Evolutionary conservation across 2,888 invertebrate genomes (phyloP).

Genomic region (Podotricha telesiphe): DNA sequence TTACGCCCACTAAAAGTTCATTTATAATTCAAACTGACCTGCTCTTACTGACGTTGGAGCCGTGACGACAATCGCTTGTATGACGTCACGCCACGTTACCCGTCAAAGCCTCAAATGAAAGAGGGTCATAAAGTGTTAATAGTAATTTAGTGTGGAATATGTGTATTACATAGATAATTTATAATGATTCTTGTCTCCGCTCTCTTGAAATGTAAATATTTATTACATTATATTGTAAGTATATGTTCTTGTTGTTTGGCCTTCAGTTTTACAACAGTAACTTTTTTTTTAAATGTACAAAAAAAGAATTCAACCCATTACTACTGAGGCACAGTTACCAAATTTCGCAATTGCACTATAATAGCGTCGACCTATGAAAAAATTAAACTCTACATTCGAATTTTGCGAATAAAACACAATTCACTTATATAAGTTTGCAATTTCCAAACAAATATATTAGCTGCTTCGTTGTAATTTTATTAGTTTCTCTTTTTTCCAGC

Average conservation of each 20-base stretch:
- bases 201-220: neutral
- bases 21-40: slow-evolving; percentile 40
- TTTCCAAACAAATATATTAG: slow-evolving; percentile 15
- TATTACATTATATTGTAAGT: too few species aligned
- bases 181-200: slow-evolving; percentile 7
- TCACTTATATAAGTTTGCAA: neutral
- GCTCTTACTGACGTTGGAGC: slow-evolving; percentile 37
- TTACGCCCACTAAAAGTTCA: slow-evolving; percentile 25
- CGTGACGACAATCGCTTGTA: slow-evolving; percentile 54
- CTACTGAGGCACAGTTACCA: too few species aligned
- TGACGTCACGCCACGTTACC: slow-evolving; percentile 68
- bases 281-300: too few species aligned
- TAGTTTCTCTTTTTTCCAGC: slow-evolving; percentile 26
- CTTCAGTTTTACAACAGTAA: too few species aligned
- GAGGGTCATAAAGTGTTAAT: slow-evolving; percentile 35
- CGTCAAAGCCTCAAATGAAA: slow-evolving; percentile 41
- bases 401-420: neutral
- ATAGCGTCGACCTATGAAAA: neutral
- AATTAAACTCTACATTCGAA: neutral
- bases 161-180: slow-evolving; percentile 15
- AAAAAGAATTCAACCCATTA: too few species aligned
- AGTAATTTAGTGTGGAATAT: slow-evolving; percentile 21
- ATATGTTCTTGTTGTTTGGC: neutral
- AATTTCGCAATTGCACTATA: too few species aligned
- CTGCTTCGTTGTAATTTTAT: slow-evolving; percentile 27